phyloP scores from a whole-genome alignment of 1,140 invertebrate species.

The Proctacanthus coquilletti region DNA sequence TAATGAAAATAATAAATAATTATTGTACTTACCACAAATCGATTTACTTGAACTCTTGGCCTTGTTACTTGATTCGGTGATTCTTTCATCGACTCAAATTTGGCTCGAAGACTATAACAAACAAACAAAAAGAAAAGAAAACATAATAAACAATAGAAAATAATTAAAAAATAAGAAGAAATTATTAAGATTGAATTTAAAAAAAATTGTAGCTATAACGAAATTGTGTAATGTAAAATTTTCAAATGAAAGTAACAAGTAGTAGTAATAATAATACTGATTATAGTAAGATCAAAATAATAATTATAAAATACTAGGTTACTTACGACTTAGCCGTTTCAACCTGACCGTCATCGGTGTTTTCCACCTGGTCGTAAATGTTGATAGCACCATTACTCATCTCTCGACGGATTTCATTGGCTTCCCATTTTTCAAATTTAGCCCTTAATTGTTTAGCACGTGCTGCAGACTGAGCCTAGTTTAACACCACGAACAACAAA shows the following conservation, averaged over 20 bases:
- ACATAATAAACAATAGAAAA: not conserved
- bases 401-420: conserved; percentile 44
- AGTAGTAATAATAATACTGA: too few relatives aligned
- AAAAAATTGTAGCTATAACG: conserved; percentile 3
- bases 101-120: conserved; percentile 49
- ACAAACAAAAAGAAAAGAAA: conserved; percentile 9
- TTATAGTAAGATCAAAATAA: too few relatives aligned
- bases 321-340: conserved; percentile 52
- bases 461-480: conserved; percentile 62
- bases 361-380: conserved; percentile 28
- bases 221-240: too few relatives aligned
- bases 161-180: not conserved
- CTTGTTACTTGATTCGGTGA: conserved; percentile 34
- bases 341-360: conserved; percentile 46
- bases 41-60: conserved; percentile 53
- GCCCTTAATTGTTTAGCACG: conserved; percentile 72
- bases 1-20: not conserved
- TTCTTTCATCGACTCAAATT: conserved; percentile 63
- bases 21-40: conserved; percentile 60
- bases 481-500: too few relatives aligned
- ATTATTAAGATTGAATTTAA: conserved; percentile 6
- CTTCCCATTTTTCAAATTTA: conserved; percentile 85
- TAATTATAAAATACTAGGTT: conserved; percentile 10
- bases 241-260: too few relatives aligned
- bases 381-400: conserved; percentile 16